Evolutionary conservation across 2,888 invertebrate genomes (phyloP), one percentile per base, ranked within the genome.

Genomic region (Thecophora atra): DNA sequence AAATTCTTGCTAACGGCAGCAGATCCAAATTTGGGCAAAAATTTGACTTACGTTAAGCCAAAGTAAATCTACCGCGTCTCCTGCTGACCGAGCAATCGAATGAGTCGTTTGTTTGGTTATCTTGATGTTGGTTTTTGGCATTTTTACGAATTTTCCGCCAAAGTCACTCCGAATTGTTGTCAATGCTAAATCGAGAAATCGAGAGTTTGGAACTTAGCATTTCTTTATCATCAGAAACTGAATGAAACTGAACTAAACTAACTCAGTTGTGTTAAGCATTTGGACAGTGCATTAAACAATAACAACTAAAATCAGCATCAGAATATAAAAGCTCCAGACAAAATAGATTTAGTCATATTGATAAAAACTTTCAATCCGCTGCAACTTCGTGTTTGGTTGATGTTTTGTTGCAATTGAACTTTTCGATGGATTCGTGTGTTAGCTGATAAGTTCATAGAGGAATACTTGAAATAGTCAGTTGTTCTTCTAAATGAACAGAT

Each of bases 1-100:
- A 69, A 58, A 69, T 69, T 69, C 68, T 69, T 58, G 24, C 68
- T 56, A 69, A 58, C 68, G 68, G 60, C 58, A 68, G 42, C 58
- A 58, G 68, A 58, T 42, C 68, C 68, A 69, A 60, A 69, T 69
- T 69, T 69, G 68, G 68, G 24, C 26, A 24, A 58, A 44, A 69
- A 28, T 13, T 28, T 67, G 60, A 19, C 58, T 26, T 42, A 21
- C 19, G 24, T 44, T 24, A 8, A 17, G 26, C 44, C 30, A n/a
- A 52, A 66, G n/a, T n/a, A n/a, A n/a, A n/a, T n/a, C n/a, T n/a
- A n/a, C n/a, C n/a, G n/a, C n/a, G n/a, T n/a, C 66, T 51, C 51
- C 66, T 51, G 37, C 37, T 8, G 30, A 30, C 30, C 30, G 30
- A 30, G 5, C 37, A 37, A 37, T 11, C 37, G 65, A 24, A 30